Conservation (phyloP, 2,888 invertebrate genomes). For the Habrosyne pyritoides region DNA sequence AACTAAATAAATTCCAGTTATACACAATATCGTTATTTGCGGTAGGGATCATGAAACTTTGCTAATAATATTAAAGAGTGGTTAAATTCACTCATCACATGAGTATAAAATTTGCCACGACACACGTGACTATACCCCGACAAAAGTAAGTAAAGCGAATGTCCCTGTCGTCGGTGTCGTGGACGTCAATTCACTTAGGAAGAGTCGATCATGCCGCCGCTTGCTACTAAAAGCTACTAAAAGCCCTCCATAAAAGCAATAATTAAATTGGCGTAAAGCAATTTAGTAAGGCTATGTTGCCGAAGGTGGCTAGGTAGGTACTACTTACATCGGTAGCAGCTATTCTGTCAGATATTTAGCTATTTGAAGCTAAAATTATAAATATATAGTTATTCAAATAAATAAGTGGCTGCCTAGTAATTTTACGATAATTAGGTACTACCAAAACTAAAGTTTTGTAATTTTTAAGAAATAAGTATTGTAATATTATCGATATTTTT, state of each 20-base stretch:
- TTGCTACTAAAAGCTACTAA: conserved; percentile 83
- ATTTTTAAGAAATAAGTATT: too few species aligned
- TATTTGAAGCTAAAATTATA: too few species aligned
- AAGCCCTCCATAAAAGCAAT: conserved; percentile 84
- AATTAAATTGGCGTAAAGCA: conserved; percentile 82
- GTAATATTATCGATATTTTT: too few species aligned
- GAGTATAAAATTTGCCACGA: not conserved
- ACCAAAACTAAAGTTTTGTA: too few species aligned
- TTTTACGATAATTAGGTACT: too few species aligned
- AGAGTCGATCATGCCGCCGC: conserved; percentile 78
- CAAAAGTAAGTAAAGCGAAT: conserved; percentile 47
- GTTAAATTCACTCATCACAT: too few species aligned
- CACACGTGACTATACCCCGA: conserved; percentile 13
- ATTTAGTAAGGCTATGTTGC: conserved; percentile 78
- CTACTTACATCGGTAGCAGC: conserved; percentile 17
- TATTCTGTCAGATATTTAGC: too few species aligned
- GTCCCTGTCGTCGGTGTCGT: conserved; percentile 55
- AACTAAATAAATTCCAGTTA: too few species aligned
- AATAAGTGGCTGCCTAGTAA: too few species aligned
- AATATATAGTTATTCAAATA: too few species aligned
- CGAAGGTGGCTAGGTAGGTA: conserved; percentile 62
- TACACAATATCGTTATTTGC: too few species aligned
- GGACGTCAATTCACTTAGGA: conserved; percentile 80
- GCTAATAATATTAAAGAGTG: not conserved
- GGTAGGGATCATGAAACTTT: not conserved